Evolutionary conservation across 92 coral and sea anemone genomes (phyloP).

Genomic region (Phenganax marumi): DNA sequence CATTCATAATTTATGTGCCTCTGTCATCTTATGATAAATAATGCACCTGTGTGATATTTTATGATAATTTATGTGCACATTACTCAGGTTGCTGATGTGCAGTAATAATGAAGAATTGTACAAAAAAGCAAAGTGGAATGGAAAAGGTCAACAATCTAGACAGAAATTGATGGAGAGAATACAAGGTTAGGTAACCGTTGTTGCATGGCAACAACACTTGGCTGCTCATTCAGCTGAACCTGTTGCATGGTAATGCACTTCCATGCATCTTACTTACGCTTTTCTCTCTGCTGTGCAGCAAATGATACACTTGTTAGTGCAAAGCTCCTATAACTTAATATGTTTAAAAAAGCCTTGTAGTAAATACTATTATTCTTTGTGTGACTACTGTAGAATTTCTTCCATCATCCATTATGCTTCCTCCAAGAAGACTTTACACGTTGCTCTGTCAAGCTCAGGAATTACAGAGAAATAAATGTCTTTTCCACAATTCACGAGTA

Average conservation of each 20-base stretch:
- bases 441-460: conserved; percentile 89
- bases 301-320: not conserved
- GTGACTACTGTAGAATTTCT: conserved; percentile 65
- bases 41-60: not conserved
- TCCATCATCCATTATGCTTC: conserved; percentile 98
- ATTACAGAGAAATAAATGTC: conserved; percentile 91
- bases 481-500: conserved; percentile 80
- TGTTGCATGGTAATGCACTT: not conserved
- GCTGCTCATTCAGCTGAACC: not conserved
- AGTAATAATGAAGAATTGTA: conserved; percentile 83
- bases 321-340: not conserved
- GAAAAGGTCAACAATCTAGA: conserved; percentile 84
- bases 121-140: conserved; percentile 83
- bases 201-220: conserved; percentile 12
- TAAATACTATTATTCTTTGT: not conserved
- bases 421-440: conserved; percentile 92
- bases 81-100: conserved; percentile 83
- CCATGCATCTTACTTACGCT: no score
- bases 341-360: not conserved
- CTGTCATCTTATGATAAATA: not conserved
- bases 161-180: conserved; percentile 87
- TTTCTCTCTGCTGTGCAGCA: no score
- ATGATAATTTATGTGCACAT: not conserved
- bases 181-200: conserved; percentile 59
- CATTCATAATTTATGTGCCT: not conserved